These are phyloP conservation scores for Pseudococcus viburni DNA, from an alignment of 2,888 invertebrate genomes.

Conservation along the genomic window DNA sequence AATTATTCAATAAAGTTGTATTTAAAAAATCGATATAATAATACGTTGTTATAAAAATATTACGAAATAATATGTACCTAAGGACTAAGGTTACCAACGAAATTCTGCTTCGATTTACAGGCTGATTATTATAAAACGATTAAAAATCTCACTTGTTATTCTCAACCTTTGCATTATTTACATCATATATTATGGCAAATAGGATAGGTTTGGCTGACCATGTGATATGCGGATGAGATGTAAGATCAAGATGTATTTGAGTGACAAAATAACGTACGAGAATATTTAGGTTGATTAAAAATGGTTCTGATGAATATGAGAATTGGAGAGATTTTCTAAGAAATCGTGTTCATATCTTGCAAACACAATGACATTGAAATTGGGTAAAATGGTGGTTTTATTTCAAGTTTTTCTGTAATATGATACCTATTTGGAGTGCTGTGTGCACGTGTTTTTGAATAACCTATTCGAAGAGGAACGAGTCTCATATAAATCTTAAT, in stretches of 20 bases:
- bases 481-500: not conserved
- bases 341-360: not conserved
- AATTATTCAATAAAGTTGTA: constrained; percentile 19
- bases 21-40: not conserved
- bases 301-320: not conserved
- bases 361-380: not conserved
- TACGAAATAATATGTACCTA: constrained; percentile 25
- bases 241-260: not conserved
- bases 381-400: not conserved
- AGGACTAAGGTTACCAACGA: not conserved
- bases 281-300: not conserved
- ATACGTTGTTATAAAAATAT: not conserved
- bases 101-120: not conserved
- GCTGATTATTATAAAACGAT: not conserved
- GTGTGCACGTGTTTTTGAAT: constrained; percentile 46
- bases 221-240: not conserved
- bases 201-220: constrained; percentile 13
- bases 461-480: not conserved
- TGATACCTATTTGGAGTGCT: not conserved
- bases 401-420: not conserved
- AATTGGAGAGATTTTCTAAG: not conserved
- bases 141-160: constrained; percentile 10
- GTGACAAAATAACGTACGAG: not conserved
- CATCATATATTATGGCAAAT: not conserved
- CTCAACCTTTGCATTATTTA: constrained; percentile 46